These are phyloP conservation scores for Lampris incognitus DNA, from an alignment of 2,113 vertebrate genomes.

Conservation along the genomic window DNA sequence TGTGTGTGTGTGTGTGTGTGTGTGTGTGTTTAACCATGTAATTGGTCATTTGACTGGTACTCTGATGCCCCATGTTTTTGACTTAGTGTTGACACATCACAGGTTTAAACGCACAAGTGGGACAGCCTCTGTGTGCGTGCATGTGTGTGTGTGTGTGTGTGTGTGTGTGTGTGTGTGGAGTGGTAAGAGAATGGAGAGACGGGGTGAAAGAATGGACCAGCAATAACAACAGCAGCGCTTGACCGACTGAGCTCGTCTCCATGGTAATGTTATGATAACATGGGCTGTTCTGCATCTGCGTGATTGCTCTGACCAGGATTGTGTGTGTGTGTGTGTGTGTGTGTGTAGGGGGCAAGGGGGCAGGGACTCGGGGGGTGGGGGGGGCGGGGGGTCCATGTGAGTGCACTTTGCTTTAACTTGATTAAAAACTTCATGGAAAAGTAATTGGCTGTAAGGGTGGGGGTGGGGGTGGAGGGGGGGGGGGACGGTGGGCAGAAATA, in stretches of 20 bases:
- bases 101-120: constrained; percentile 1
- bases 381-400: neutral
- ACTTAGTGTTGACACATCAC: constrained; percentile 17
- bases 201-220: constrained; percentile 15
- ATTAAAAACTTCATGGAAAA: constrained; percentile 67
- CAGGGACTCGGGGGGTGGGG: too few species aligned
- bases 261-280: constrained; percentile 74
- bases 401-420: constrained; percentile 61
- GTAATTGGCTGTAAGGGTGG: constrained; percentile 50
- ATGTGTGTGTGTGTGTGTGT: constrained; percentile 5
- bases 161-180: constrained; percentile 13
- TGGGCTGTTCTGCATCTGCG: constrained; percentile 65
- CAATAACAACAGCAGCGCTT: constrained; percentile 43
- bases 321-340: constrained; percentile 13
- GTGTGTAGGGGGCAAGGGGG: too few species aligned
- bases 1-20: neutral
- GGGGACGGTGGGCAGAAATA: constrained; percentile 53
- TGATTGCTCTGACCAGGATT: constrained; percentile 22
- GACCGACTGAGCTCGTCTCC: constrained; percentile 55
- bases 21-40: neutral
- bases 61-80: constrained; percentile 7
- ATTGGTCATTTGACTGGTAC: constrained; percentile 33
- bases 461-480: constrained; percentile 23
- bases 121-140: neutral
- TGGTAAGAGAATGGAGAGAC: constrained; percentile 13